A percentile compares a stretch with the other conserved stretches of the same genome.
phyloP scores from a whole-genome alignment of 2,888 invertebrate species.

The Eugnorisma glareosa region DNA sequence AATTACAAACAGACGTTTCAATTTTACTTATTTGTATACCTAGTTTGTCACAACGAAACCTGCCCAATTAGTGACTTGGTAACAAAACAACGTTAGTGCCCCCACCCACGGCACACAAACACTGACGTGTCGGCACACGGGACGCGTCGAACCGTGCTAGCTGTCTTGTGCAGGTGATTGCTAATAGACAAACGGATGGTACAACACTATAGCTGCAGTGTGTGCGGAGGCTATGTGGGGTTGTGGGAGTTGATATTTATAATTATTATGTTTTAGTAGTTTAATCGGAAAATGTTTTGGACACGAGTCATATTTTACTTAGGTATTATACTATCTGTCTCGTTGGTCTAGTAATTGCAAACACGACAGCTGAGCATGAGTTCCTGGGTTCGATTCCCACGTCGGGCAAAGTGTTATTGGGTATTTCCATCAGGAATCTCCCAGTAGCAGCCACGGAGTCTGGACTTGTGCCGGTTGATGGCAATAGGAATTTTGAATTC shows the following conservation, averaged over 20 bases:
- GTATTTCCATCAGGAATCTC: no score
- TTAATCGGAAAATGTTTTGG: neutral
- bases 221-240: neutral
- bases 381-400: no score
- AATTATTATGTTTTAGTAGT: neutral
- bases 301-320: neutral
- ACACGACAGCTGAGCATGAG: no score
- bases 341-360: no score
- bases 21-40: no score
- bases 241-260: neutral
- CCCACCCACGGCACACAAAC: conserved; percentile 44
- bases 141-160: conserved; percentile 56
- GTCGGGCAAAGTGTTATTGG: no score
- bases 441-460: no score
- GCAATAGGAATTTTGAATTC: no score
- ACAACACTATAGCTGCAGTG: conserved; percentile 29
- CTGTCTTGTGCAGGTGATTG: conserved; percentile 70
- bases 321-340: no score
- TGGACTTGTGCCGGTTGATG: no score
- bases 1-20: no score
- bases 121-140: conserved; percentile 31
- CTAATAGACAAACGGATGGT: conserved; percentile 66
- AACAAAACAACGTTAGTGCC: conserved; percentile 62
- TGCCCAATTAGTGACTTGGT: conserved; percentile 56
- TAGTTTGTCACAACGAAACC: conserved; percentile 37